Percentiles rank a stretch among this genome's conserved stretches.
These are phyloP conservation scores for Drosophila gaucha DNA, from an alignment of 2,888 invertebrate species.

Conservation along the genomic window DNA sequence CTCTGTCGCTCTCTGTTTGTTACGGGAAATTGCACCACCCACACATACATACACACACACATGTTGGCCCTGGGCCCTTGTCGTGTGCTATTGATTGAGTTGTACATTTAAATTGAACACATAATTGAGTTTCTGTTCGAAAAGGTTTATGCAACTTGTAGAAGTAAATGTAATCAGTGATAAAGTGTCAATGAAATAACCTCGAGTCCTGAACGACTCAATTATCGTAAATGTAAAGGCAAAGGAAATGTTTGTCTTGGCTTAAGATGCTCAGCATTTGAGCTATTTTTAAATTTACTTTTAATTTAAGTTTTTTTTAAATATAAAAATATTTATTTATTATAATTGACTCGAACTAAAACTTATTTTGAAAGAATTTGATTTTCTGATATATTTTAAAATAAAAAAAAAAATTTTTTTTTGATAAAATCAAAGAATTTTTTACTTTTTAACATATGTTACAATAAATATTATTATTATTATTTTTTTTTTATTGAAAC, in stretches of 20 bases:
- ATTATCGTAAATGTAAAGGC: neutral
- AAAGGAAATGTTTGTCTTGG: neutral
- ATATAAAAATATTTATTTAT: too few relatives aligned
- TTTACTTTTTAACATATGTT: too few relatives aligned
- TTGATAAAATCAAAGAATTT: too few relatives aligned
- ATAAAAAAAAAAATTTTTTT: too few relatives aligned
- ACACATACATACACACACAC: constrained; percentile 1
- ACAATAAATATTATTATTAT: too few relatives aligned
- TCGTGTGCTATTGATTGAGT: constrained; percentile 60
- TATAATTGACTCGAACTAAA: too few relatives aligned
- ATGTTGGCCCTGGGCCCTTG: neutral
- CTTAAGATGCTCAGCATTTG: too few relatives aligned
- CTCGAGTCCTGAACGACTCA: neutral
- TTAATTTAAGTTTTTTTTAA: too few relatives aligned
- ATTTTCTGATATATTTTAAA: too few relatives aligned
- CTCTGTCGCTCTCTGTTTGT: constrained; percentile 14
- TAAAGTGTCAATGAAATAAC: constrained; percentile 6
- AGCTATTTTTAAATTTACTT: too few relatives aligned
- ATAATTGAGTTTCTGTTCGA: constrained; percentile 48
- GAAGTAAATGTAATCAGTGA: neutral
- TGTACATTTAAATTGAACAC: constrained; percentile 61
- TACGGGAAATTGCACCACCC: constrained; percentile 34
- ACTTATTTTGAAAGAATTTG: too few relatives aligned
- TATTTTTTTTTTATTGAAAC: too few relatives aligned
- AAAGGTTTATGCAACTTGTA: constrained; percentile 3